Conservation (phyloP, 2,113 vertebrate species). For the Silurus meridionalis region DNA sequence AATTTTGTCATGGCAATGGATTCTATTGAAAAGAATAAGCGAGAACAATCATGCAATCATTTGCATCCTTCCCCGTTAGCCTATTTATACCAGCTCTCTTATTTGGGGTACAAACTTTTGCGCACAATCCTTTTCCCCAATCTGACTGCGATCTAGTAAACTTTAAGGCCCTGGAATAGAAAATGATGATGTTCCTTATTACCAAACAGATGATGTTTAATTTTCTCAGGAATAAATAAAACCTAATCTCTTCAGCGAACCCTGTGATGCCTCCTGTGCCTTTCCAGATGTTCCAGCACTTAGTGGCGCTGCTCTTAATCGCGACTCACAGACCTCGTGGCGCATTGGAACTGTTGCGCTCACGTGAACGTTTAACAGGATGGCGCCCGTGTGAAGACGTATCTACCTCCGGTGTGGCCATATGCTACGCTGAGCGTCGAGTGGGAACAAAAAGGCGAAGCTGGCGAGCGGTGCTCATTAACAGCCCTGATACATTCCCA, state of each 20-base stretch:
- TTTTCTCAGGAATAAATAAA: background rate
- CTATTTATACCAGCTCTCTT: too few species aligned
- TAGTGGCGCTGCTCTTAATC: background rate
- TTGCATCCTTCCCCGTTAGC: background rate
- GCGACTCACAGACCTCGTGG: background rate
- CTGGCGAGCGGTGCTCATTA: conserved; percentile 57
- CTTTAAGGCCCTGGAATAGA: background rate
- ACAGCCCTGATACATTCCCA: conserved; percentile 56
- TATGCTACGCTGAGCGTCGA: conserved; percentile 26
- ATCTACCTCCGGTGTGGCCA: conserved; percentile 25
- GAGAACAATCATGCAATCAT: background rate
- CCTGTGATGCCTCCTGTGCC: background rate
- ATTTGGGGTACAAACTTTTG: background rate
- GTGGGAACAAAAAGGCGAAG: conserved; percentile 41
- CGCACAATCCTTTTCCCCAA: background rate
- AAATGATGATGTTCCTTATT: background rate
- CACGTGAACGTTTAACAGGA: conserved; percentile 42
- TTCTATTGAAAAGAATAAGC: background rate
- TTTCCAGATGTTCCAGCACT: conserved; percentile 18
- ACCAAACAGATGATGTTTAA: background rate
- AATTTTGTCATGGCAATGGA: background rate
- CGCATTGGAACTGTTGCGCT: background rate
- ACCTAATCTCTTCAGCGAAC: background rate
- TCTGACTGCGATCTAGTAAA: background rate
- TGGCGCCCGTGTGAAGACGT: conserved; percentile 34